Evolutionary conservation across 2,113 vertebrate genomes (phyloP).

Genomic region (Leptobrachium leishanense): DNA sequence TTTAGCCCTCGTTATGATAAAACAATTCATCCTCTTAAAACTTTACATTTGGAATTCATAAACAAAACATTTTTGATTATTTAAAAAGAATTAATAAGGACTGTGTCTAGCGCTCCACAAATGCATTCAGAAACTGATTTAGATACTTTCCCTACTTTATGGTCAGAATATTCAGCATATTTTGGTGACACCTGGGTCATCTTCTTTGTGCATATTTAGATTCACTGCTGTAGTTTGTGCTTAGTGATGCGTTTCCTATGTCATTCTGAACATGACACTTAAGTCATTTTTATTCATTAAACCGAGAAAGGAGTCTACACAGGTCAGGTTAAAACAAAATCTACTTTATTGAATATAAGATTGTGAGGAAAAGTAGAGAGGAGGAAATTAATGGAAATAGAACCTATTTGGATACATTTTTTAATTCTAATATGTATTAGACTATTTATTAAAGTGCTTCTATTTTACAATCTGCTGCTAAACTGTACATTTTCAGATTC

Average conservation of each 20-base stretch:
- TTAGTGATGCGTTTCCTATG: conserved; percentile 34
- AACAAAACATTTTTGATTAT: too few relatives aligned
- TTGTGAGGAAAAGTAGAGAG: too few relatives aligned
- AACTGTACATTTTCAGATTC: not conserved
- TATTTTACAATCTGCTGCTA: conserved; percentile 14
- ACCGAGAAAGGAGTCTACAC: not conserved
- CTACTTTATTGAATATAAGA: not conserved
- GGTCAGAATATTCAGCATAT: conserved; percentile 8
- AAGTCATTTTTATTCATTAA: conserved; percentile 33
- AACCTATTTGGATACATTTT: not conserved
- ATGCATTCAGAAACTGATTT: too few relatives aligned
- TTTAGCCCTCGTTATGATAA: too few relatives aligned
- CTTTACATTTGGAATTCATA: too few relatives aligned
- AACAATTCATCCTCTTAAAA: too few relatives aligned
- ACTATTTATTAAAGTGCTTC: not conserved
- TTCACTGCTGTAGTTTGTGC: conserved; percentile 21
- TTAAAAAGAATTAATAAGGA: too few relatives aligned
- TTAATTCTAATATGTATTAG: not conserved
- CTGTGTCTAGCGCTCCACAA: too few relatives aligned
- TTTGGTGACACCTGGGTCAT: conserved; percentile 12
- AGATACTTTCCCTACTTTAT: too few relatives aligned
- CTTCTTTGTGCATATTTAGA: conserved; percentile 37
- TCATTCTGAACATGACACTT: conserved; percentile 22
- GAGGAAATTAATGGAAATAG: not conserved
- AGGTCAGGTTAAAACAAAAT: conserved; percentile 8